Conservation (phyloP, 2,797 vertebrate genomes). For the Prionace glauca region DNA sequence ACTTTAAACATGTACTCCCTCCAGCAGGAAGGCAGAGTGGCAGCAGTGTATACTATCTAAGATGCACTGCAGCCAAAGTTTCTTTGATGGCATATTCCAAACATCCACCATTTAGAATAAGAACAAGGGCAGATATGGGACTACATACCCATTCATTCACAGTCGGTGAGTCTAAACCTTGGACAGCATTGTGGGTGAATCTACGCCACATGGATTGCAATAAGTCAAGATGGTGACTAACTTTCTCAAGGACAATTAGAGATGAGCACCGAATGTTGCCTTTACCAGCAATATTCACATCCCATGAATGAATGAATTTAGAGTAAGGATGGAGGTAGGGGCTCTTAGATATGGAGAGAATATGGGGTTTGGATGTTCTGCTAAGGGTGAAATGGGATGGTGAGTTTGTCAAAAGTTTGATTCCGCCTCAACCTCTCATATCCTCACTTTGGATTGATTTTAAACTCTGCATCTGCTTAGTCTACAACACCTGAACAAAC, state of each 20-base stretch:
- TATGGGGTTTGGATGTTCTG: not conserved
- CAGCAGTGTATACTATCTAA: too few relatives aligned
- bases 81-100: too few relatives aligned
- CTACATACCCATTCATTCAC: too few relatives aligned
- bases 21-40: too few relatives aligned
- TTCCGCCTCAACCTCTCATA: not conserved
- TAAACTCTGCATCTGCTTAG: not conserved
- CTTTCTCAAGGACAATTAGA: not conserved
- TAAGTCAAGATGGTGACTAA: too few relatives aligned
- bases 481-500: constrained; percentile 9
- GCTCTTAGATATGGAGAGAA: not conserved
- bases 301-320: not conserved
- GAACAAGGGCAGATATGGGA: too few relatives aligned
- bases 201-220: too few relatives aligned
- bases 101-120: too few relatives aligned
- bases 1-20: too few relatives aligned
- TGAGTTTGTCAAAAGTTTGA: not conserved
- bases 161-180: too few relatives aligned
- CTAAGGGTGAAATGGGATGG: not conserved
- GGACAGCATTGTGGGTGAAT: too few relatives aligned
- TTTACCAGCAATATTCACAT: not conserved
- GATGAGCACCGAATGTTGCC: not conserved
- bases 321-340: not conserved
- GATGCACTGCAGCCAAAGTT: too few relatives aligned
- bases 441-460: not conserved